Percentiles rank a stretch among this genome's conserved stretches.
phyloP scores from a whole-genome alignment of 53 echinoderm and acorn worm genomes.

The Astropecten irregularis region DNA sequence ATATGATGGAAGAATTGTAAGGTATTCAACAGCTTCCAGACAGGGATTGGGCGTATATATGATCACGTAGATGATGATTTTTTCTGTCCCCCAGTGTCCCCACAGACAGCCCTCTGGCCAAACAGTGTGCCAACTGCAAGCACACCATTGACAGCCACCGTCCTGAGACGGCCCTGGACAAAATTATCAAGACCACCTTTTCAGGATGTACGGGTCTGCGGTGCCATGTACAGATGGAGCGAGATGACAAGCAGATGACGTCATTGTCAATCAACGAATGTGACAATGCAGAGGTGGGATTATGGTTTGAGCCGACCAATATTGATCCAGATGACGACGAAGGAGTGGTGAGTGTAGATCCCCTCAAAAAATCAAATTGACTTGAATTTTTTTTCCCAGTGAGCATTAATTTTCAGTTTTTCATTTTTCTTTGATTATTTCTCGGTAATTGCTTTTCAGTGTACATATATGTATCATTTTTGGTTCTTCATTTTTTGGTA shows the following conservation, averaged over 20 bases:
- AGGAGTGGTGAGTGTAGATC: conserved; percentile 35
- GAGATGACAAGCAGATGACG: conserved; percentile 44
- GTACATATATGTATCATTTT: no score
- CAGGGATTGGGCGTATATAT: background rate
- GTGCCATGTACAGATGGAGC: conserved; percentile 42
- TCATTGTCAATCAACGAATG: conserved; percentile 37
- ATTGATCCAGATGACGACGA: conserved; percentile 82
- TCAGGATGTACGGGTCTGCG: conserved; percentile 11
- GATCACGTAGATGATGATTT: background rate
- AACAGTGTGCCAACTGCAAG: conserved; percentile 70
- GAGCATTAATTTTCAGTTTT: background rate
- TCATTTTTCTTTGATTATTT: background rate
- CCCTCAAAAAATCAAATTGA: no score
- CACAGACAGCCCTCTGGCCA: conserved; percentile 56
- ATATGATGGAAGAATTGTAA: no score
- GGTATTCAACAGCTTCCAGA: no score
- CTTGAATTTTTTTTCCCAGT: no score
- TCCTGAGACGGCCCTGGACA: conserved; percentile 59
- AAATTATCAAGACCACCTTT: conserved; percentile 51
- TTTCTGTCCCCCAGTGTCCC: conserved; percentile 38
- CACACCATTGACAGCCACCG: conserved; percentile 79
- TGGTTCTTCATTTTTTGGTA: no score
- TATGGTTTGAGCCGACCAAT: conserved; percentile 82
- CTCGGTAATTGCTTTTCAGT: background rate
- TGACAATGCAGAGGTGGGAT: conserved; percentile 61